phyloP scores from a whole-genome alignment of 92 coral and sea anemone species.

The Anthopleura xanthogrammica region DNA sequence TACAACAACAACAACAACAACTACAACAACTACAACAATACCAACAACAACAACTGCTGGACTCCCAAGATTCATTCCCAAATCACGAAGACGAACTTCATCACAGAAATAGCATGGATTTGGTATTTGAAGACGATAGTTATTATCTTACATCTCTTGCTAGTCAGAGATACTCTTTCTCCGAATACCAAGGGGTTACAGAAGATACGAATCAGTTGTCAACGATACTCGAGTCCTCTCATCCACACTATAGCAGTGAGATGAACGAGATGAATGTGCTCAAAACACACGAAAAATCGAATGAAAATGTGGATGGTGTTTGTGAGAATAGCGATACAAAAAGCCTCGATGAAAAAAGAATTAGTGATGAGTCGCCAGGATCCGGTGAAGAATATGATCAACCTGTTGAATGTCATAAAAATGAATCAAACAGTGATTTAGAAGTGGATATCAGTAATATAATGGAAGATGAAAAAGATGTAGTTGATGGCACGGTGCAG shows the following conservation, averaged over 20 bases:
- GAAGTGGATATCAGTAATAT: neutral
- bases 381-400: neutral
- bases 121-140: conserved; percentile 1
- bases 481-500: neutral
- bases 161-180: conserved; percentile 8
- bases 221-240: conserved; percentile 20
- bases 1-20: neutral
- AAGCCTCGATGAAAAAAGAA: neutral
- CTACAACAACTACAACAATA: neutral
- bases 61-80: neutral
- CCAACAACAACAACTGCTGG: neutral
- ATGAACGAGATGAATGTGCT: neutral
- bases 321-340: neutral
- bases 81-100: neutral
- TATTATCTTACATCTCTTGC: neutral
- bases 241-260: neutral
- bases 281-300: neutral
- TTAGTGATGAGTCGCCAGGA: neutral
- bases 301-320: neutral
- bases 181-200: neutral
- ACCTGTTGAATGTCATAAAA: neutral
- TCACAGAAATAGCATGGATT: neutral
- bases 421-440: neutral
- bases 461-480: neutral
- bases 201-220: conserved; percentile 8